A percentile compares a stretch with the other conserved stretches of the same genome.
These are phyloP conservation scores for Ligdia adustata DNA, from an alignment of 2,888 invertebrate genomes.

Conservation along the genomic window DNA sequence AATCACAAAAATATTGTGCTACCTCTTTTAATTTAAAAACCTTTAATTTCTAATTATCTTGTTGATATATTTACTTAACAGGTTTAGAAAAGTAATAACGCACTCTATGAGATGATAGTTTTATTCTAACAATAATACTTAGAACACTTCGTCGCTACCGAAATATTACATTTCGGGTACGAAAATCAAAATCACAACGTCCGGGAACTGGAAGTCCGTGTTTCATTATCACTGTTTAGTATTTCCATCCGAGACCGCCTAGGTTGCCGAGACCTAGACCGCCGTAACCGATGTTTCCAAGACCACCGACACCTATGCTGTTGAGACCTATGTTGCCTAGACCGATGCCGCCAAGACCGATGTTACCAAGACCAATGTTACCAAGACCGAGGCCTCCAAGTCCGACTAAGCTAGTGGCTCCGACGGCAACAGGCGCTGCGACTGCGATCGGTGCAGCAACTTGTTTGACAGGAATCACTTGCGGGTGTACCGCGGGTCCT, in stretches of 20 bases:
- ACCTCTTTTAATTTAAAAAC: too few relatives aligned
- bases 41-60: too few relatives aligned
- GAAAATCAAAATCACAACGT: constrained; percentile 25
- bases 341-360: constrained; percentile 14
- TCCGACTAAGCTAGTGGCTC: constrained; percentile 25
- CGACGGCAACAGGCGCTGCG: constrained; percentile 34
- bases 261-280: constrained; percentile 18
- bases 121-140: constrained; percentile 18
- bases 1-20: too few relatives aligned
- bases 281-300: constrained; percentile 33
- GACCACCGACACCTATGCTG: too few relatives aligned
- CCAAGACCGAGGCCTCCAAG: constrained; percentile 33
- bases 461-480: constrained; percentile 30
- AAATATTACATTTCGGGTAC: constrained; percentile 31
- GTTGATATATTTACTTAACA: too few relatives aligned
- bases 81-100: not conserved
- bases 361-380: constrained; percentile 8
- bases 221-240: constrained; percentile 36
- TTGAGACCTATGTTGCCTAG: constrained; percentile 29
- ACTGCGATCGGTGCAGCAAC: constrained; percentile 37
- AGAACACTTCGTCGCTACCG: constrained; percentile 38
- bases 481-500: constrained; percentile 67
- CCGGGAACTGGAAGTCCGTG: constrained; percentile 7
- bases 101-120: constrained; percentile 4
- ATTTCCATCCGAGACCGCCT: constrained; percentile 40